Evolutionary conservation across 1,140 invertebrate genomes (phyloP).

Genomic region (Coelopa frigida): DNA sequence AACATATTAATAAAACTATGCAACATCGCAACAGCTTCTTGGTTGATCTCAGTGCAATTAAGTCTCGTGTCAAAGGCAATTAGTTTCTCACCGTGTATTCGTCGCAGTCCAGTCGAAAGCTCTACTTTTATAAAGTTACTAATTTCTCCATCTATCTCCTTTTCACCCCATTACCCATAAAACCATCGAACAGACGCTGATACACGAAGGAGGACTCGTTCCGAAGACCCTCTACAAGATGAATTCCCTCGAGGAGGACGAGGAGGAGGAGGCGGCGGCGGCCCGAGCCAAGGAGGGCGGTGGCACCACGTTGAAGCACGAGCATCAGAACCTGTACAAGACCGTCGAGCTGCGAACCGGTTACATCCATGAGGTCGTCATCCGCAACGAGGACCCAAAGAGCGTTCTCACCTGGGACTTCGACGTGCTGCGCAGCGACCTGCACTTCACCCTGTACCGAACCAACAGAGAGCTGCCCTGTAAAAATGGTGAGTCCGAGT

Average conservation of each 20-base stretch:
- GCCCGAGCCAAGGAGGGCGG: slow-evolving; percentile 3
- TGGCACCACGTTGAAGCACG: slow-evolving; percentile 27
- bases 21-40: too few relatives aligned
- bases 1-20: too few relatives aligned
- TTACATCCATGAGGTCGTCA: slow-evolving; percentile 76
- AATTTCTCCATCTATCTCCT: too few relatives aligned
- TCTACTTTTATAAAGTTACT: too few relatives aligned
- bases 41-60: too few relatives aligned
- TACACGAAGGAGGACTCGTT: slow-evolving; percentile 80
- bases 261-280: slow-evolving; percentile 2
- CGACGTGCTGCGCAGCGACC: slow-evolving; percentile 85
- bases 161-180: too few relatives aligned
- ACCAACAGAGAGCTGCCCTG: slow-evolving; percentile 50
- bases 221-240: slow-evolving; percentile 83
- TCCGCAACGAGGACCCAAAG: slow-evolving; percentile 74
- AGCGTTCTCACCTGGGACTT: slow-evolving; percentile 96
- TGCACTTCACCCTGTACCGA: slow-evolving; percentile 80
- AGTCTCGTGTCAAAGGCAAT: too few relatives aligned
- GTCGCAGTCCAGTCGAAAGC: too few relatives aligned
- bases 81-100: too few relatives aligned
- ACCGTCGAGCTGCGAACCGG: slow-evolving; percentile 50
- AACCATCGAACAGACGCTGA: slow-evolving; percentile 62
- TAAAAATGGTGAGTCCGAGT: slow-evolving; percentile 28
- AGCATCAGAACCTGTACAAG: slow-evolving; percentile 51
- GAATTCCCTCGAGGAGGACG: slow-evolving; percentile 59